Evolutionary conservation across 2,797 vertebrate genomes (phyloP), one percentile per base, ranked within the genome.

Genomic region (Rhinichthys osculus): DNA sequence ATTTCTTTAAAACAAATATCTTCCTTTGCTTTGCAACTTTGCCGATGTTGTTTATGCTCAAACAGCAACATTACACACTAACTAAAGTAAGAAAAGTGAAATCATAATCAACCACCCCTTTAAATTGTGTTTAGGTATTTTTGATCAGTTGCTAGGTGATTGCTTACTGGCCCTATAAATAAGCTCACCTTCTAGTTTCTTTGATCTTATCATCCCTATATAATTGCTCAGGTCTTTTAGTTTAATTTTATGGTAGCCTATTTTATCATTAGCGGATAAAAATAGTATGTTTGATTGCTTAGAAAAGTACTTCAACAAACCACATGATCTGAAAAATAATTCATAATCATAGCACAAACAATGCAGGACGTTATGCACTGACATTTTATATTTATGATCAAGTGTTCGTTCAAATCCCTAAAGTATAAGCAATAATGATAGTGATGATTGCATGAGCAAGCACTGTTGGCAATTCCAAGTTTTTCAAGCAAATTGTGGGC

Each of bases 361-460:
- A 77, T 38, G 33, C 9, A 5, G 19, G 52, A n/a, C 3, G 1
- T 21, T 42, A 27, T 42, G 35, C 54, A 17, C 14, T 40, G 7
- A 62, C 52, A 78, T 78, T 77, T 40, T 30, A 62, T 78, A 62
- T 62, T 44, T 44, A 3, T 38, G 16, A 78, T 30, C 57, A 78
- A 57, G 57, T 30, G 16, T 62, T 62, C 13, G 1, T 42, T 78
- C 14, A 40, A 10, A 78, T 78, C 23, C 54, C 14, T 23, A 10
- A 35, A 35, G 35, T 38, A 16, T 57, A 38, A 78, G 57, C 76
- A 78, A 62, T 78, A 78, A 78, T 27, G 35, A 40, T 11, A 21
- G 67, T 21, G 67, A 21, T 66, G 59, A 66, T 33, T 82, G 38
- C 52, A 72, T 59, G 14, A 44, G 81, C 38, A 14, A 59, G 76